These are phyloP conservation scores for Uloborus plumipes DNA, from an alignment of 2,888 invertebrate species.

Conservation along the genomic window DNA sequence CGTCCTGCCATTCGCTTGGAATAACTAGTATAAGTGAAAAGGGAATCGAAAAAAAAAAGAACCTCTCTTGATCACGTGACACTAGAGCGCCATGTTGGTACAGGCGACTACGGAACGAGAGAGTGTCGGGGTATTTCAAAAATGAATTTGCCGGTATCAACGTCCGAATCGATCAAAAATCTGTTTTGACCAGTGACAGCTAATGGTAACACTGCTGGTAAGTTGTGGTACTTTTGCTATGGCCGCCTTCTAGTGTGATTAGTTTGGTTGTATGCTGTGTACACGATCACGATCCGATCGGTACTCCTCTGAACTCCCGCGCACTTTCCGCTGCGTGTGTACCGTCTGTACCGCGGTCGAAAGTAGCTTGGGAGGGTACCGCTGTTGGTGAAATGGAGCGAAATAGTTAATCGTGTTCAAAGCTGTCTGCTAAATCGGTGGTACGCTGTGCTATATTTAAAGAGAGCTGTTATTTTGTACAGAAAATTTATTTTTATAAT, in stretches of 20 bases:
- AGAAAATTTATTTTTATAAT: too few relatives aligned
- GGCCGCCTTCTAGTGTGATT: not conserved
- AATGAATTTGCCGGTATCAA: slow-evolving; percentile 48
- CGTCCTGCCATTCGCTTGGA: slow-evolving; percentile 51
- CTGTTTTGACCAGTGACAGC: not conserved
- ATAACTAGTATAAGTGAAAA: slow-evolving; percentile 48
- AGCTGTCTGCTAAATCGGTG: too few relatives aligned
- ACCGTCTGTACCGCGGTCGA: slow-evolving; percentile 29
- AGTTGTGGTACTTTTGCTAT: not conserved
- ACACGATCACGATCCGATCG: not conserved
- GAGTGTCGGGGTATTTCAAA: slow-evolving; percentile 33
- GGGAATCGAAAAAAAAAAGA: slow-evolving; percentile 38
- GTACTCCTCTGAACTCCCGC: slow-evolving; percentile 35
- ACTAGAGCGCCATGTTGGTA: slow-evolving; percentile 60
- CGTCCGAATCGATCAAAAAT: not conserved
- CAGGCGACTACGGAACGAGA: slow-evolving; percentile 20
- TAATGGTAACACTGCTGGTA: slow-evolving; percentile 5
- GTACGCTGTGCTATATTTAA: too few relatives aligned
- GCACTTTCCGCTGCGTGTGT: slow-evolving; percentile 43
- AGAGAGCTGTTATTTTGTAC: too few relatives aligned
- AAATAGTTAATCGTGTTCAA: too few relatives aligned
- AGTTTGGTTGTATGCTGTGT: too few relatives aligned
- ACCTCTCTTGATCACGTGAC: slow-evolving; percentile 52
- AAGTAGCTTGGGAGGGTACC: slow-evolving; percentile 44
- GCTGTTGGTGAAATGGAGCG: too few relatives aligned